These are phyloP conservation scores for Larimichthys crocea DNA, from an alignment of 2,113 vertebrate genomes.

Conservation along the genomic window DNA sequence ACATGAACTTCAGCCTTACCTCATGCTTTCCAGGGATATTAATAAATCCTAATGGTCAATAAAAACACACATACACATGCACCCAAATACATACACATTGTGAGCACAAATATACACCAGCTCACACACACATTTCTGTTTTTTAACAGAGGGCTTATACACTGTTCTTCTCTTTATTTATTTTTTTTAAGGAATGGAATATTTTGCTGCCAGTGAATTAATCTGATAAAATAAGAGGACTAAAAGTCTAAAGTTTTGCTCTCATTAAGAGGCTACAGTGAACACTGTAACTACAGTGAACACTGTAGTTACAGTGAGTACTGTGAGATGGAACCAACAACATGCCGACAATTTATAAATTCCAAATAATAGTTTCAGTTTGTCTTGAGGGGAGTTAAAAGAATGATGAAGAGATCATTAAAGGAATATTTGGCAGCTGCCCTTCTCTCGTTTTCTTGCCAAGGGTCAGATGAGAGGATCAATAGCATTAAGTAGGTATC, in stretches of 20 bases:
- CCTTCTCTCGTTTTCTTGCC: not conserved
- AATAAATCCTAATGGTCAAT: constrained; percentile 26
- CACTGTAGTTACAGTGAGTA: not conserved
- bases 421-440: not conserved
- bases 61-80: not conserved
- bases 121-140: not conserved
- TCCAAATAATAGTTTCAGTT: not conserved
- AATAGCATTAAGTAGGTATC: not conserved
- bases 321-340: not conserved
- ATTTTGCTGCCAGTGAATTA: not conserved
- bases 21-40: constrained; percentile 21
- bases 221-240: not conserved
- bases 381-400: not conserved
- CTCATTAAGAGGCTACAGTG: too few species aligned
- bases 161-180: not conserved
- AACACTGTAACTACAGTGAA: not conserved
- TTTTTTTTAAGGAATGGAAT: not conserved
- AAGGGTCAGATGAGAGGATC: not conserved
- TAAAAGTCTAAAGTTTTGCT: not conserved
- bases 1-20: constrained; percentile 31
- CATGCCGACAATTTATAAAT: not conserved
- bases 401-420: not conserved
- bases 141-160: not conserved
- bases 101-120: not conserved
- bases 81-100: not conserved